Conservation (phyloP, 37 sponge, comb jelly and placozoan genomes). For the Cladorhizidae sp. region DNA sequence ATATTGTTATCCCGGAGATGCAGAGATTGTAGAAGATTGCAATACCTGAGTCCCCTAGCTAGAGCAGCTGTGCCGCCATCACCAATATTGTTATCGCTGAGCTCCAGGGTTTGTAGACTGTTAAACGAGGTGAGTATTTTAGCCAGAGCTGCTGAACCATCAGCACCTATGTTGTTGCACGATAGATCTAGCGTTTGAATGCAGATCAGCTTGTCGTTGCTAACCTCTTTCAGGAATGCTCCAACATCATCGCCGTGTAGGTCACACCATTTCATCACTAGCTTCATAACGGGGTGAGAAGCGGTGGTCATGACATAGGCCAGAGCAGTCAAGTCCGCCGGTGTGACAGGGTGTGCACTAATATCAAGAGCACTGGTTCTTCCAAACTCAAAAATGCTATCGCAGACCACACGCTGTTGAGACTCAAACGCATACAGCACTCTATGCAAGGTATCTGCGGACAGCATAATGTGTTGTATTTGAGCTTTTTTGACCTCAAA, state of each 20-base stretch:
- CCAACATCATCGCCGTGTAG: background rate
- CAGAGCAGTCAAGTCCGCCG: background rate
- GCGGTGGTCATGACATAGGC: background rate
- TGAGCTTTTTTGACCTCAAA: background rate
- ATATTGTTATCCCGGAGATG: too few species aligned
- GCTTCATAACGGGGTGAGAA: background rate
- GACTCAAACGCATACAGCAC: slow-evolving; percentile 4
- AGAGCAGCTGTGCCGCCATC: too few species aligned
- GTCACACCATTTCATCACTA: too few species aligned
- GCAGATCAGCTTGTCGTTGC: background rate
- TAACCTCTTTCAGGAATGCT: background rate
- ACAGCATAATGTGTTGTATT: background rate
- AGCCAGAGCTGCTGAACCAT: background rate
- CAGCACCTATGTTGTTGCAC: background rate
- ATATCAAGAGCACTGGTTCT: background rate
- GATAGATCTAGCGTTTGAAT: background rate
- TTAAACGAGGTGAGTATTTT: background rate
- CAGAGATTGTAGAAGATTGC: too few species aligned
- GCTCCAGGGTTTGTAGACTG: background rate
- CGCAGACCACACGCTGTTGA: background rate
- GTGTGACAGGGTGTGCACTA: background rate
- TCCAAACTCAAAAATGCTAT: background rate
- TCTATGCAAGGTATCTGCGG: background rate
- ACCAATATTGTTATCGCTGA: background rate
- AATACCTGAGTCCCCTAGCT: too few species aligned